A percentile compares a stretch with the other conserved stretches of the same genome.
phyloP scores from a whole-genome alignment of 64 coral and sea anemone species.

The Exaiptasia diaphana region DNA sequence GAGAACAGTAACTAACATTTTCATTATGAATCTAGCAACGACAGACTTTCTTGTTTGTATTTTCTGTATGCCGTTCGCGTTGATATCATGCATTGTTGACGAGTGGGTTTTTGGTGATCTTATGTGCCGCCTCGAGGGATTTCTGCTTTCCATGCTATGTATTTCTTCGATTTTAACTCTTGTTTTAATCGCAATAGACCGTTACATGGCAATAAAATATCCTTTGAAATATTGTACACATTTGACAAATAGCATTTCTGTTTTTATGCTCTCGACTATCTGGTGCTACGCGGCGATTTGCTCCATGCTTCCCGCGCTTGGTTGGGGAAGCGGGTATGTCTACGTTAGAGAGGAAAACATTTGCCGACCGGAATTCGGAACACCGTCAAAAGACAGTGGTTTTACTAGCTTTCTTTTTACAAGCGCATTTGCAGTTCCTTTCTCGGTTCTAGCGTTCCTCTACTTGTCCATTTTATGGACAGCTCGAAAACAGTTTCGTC shows the following conservation, averaged over 20 bases:
- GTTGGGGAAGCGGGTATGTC: slow-evolving; percentile 70
- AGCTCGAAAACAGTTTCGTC: slow-evolving; percentile 69
- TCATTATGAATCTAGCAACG: slow-evolving; percentile 79
- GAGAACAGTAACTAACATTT: slow-evolving; percentile 76
- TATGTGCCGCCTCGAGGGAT: slow-evolving; percentile 55
- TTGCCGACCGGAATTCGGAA: slow-evolving; percentile 70
- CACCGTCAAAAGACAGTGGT: slow-evolving; percentile 65
- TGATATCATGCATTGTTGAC: slow-evolving; percentile 57
- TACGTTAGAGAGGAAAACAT: slow-evolving; percentile 60
- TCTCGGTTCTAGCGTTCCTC: slow-evolving; percentile 58
- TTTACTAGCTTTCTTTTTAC: slow-evolving; percentile 82
- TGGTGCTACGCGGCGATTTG: slow-evolving; percentile 62
- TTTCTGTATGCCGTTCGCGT: slow-evolving; percentile 74
- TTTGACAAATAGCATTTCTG: slow-evolving; percentile 37
- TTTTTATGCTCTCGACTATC: slow-evolving; percentile 54
- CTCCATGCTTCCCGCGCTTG: slow-evolving; percentile 49
- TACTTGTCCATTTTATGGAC: slow-evolving; percentile 82
- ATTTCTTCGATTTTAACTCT: slow-evolving; percentile 80
- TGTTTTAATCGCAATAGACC: slow-evolving; percentile 70
- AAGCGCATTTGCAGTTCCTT: slow-evolving; percentile 65
- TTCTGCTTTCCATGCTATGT: slow-evolving; percentile 72
- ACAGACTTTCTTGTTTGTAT: slow-evolving; percentile 76
- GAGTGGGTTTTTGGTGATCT: slow-evolving; percentile 70
- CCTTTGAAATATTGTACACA: slow-evolving; percentile 69
- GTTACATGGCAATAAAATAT: slow-evolving; percentile 77